These are phyloP conservation scores for Psylliodes chrysocephalus DNA, from an alignment of 2,888 invertebrate species.

Conservation along the genomic window DNA sequence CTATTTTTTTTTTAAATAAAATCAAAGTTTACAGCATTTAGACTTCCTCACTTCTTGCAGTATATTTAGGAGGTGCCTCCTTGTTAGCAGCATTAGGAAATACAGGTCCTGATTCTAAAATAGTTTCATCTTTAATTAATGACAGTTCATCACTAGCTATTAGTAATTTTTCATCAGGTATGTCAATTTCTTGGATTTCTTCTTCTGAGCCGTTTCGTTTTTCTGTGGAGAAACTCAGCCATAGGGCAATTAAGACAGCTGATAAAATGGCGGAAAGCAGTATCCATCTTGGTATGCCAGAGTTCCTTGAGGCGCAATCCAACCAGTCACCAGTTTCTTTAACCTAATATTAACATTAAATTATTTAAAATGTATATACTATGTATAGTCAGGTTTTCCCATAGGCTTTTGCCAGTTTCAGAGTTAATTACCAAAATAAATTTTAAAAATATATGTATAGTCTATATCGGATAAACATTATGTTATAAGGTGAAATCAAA, in stretches of 20 bases:
- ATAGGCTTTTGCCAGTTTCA: neutral
- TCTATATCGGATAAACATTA: too few relatives aligned
- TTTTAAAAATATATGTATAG: too few relatives aligned
- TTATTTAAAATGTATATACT: neutral
- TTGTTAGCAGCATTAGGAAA: conserved; percentile 27
- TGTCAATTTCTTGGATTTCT: conserved; percentile 35
- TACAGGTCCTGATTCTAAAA: conserved; percentile 27
- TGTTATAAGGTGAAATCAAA: too few relatives aligned
- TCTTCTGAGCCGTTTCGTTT: conserved; percentile 45
- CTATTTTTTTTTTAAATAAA: neutral
- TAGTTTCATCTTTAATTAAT: conserved; percentile 36
- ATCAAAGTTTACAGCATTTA: conserved; percentile 25
- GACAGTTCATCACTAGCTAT: conserved; percentile 39
- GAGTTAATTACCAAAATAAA: too few relatives aligned
- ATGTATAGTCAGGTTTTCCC: neutral
- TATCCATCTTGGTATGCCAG: conserved; percentile 65
- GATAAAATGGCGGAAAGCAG: conserved; percentile 62
- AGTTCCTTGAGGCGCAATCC: conserved; percentile 63
- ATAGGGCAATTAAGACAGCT: conserved; percentile 64
- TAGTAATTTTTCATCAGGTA: conserved; percentile 46
- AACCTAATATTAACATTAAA: conserved; percentile 25
- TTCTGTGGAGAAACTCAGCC: conserved; percentile 63
- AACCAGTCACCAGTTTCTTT: conserved; percentile 56
- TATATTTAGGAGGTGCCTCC: conserved; percentile 51
- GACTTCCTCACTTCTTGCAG: conserved; percentile 50